phyloP scores from a whole-genome alignment of 2,113 vertebrate species.

The Ia io region DNA sequence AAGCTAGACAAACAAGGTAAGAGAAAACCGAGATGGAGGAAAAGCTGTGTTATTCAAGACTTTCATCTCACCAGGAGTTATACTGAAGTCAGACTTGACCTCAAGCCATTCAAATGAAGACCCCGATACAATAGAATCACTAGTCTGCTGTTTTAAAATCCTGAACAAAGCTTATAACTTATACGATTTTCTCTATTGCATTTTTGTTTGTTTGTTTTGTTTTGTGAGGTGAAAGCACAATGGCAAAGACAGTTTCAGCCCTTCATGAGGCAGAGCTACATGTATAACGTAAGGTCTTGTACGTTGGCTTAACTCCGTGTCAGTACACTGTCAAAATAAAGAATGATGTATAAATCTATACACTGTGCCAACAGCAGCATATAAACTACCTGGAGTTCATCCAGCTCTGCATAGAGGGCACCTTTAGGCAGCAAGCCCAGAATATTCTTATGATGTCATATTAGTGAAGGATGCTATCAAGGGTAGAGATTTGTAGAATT shows the following conservation, averaged over 20 bases:
- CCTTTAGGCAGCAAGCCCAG: constrained; percentile 2
- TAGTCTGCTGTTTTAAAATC: background rate
- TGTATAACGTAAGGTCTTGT: background rate
- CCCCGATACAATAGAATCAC: background rate
- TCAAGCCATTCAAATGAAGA: background rate
- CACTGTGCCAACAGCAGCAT: background rate
- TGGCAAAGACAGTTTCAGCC: background rate
- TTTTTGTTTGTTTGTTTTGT: background rate
- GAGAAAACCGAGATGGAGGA: background rate
- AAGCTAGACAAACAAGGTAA: background rate
- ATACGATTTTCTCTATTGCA: background rate
- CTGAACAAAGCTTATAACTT: background rate
- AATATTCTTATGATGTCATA: constrained; percentile 14
- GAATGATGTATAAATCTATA: constrained; percentile 6
- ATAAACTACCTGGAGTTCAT: constrained; percentile 35
- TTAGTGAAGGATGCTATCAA: background rate
- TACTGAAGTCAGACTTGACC: background rate
- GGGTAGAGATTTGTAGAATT: background rate
- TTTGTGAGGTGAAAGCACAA: background rate
- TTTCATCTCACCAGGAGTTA: background rate
- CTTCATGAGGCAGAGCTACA: background rate
- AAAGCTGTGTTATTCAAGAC: background rate
- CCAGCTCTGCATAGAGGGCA: constrained; percentile 44
- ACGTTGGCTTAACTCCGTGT: background rate
- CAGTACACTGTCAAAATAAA: constrained; percentile 51